These are phyloP conservation scores for Drosophila neutralis DNA, from an alignment of 2,888 invertebrate genomes.

Conservation along the genomic window DNA sequence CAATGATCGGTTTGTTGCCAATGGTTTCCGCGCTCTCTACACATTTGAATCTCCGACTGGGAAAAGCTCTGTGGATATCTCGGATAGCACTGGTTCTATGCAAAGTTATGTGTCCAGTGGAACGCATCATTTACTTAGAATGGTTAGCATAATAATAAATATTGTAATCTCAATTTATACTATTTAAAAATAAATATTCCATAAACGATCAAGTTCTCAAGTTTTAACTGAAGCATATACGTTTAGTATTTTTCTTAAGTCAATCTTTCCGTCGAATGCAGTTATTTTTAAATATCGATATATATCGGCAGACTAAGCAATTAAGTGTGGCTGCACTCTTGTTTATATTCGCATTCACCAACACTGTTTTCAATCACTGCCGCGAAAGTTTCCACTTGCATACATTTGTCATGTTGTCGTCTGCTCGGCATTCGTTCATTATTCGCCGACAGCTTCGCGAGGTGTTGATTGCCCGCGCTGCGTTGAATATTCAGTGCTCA, in stretches of 20 bases:
- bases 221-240: neutral
- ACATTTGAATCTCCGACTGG: slow-evolving; percentile 88
- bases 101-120: slow-evolving; percentile 68
- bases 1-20: slow-evolving; percentile 96
- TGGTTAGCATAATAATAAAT: neutral
- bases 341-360: neutral
- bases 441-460: slow-evolving; percentile 53
- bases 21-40: slow-evolving; percentile 96
- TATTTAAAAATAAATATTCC: neutral
- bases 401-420: slow-evolving; percentile 19
- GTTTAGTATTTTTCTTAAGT: neutral
- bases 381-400: slow-evolving; percentile 27
- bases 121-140: neutral
- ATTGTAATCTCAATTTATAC: slow-evolving; percentile 1
- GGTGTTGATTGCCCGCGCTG: slow-evolving; percentile 36
- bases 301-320: neutral
- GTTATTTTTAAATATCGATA: neutral
- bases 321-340: neutral
- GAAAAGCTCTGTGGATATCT: slow-evolving; percentile 25
- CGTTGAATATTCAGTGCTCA: slow-evolving; percentile 48
- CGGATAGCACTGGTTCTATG: slow-evolving; percentile 64
- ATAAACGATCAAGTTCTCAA: neutral
- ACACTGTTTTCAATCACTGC: slow-evolving; percentile 36
- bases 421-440: slow-evolving; percentile 43
- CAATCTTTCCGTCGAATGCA: neutral